Conservation (phyloP, 2,888 invertebrate species). For the Criorhina ranunculi region DNA sequence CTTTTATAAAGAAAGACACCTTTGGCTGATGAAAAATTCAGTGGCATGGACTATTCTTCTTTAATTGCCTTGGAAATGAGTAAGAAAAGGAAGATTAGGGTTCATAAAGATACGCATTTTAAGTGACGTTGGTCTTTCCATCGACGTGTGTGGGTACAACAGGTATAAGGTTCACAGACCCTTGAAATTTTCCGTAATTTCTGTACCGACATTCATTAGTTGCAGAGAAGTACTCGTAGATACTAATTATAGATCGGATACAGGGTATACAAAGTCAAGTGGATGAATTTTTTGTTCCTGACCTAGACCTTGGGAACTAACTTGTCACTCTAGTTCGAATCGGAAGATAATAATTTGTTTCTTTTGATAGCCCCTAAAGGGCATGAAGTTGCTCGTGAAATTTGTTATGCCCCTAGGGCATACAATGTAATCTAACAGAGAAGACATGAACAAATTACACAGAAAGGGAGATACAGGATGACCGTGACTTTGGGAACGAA, state of each 20-base stretch:
- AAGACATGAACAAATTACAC: neutral
- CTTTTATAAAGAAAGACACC: slow-evolving; percentile 4
- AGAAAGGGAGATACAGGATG: neutral
- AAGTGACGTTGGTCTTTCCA: slow-evolving; percentile 46
- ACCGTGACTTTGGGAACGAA: neutral
- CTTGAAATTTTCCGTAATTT: slow-evolving; percentile 51
- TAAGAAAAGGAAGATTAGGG: slow-evolving; percentile 16
- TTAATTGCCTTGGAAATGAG: slow-evolving; percentile 35
- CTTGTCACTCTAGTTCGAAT: slow-evolving; percentile 39
- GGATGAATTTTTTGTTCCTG: slow-evolving; percentile 10
- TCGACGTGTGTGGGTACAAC: slow-evolving; percentile 65
- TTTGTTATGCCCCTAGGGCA: slow-evolving; percentile 40
- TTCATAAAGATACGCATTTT: slow-evolving; percentile 33
- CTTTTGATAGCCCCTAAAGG: slow-evolving; percentile 16
- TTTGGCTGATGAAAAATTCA: slow-evolving; percentile 29
- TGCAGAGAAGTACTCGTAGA: slow-evolving; percentile 42
- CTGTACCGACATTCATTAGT: slow-evolving; percentile 68
- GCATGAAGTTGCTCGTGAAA: slow-evolving; percentile 58
- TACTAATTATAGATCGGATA: slow-evolving; percentile 50
- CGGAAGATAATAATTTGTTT: slow-evolving; percentile 47
- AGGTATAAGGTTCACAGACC: slow-evolving; percentile 55
- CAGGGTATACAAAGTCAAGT: slow-evolving; percentile 50
- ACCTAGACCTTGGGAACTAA: slow-evolving; percentile 68
- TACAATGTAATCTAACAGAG: neutral
- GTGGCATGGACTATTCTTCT: slow-evolving; percentile 44